Percentiles rank a stretch among this genome's conserved stretches.
phyloP scores from a whole-genome alignment of 1,140 invertebrate genomes.

The Apis cerana region DNA sequence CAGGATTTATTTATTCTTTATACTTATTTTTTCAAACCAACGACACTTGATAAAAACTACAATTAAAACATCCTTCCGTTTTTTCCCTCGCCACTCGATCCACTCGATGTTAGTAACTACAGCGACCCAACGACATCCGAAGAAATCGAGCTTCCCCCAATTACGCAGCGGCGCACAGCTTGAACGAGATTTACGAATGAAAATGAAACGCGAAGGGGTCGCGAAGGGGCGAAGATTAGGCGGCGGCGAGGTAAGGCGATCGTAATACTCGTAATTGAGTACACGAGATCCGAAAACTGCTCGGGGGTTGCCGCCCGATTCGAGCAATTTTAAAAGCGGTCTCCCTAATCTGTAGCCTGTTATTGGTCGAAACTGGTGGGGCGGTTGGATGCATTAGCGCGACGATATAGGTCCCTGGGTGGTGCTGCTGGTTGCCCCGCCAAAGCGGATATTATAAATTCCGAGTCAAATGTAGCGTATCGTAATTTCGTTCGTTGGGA shows the following conservation, averaged over 20 bases:
- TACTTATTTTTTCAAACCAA: no score
- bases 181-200: neutral
- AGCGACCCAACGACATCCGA: no score
- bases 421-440: constrained; percentile 29
- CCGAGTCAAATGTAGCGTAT: constrained; percentile 74
- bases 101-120: no score
- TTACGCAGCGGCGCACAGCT: neutral
- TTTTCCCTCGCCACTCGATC: neutral
- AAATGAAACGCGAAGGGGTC: constrained; percentile 10
- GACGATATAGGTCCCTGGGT: constrained; percentile 64
- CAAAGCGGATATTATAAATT: constrained; percentile 71
- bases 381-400: constrained; percentile 61
- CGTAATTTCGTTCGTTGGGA: constrained; percentile 68
- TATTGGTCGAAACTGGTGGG: constrained; percentile 56
- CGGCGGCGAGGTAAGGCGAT: constrained; percentile 9
- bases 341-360: constrained; percentile 57
- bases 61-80: neutral
- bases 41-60: no score
- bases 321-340: constrained; percentile 59
- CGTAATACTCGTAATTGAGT: constrained; percentile 60
- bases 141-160: neutral
- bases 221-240: neutral
- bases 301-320: constrained; percentile 36
- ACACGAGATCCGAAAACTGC: constrained; percentile 25
- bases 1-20: no score